Evolutionary conservation across 2,888 invertebrate species (phyloP).

Genomic region (Linnaemya tessellans): DNA sequence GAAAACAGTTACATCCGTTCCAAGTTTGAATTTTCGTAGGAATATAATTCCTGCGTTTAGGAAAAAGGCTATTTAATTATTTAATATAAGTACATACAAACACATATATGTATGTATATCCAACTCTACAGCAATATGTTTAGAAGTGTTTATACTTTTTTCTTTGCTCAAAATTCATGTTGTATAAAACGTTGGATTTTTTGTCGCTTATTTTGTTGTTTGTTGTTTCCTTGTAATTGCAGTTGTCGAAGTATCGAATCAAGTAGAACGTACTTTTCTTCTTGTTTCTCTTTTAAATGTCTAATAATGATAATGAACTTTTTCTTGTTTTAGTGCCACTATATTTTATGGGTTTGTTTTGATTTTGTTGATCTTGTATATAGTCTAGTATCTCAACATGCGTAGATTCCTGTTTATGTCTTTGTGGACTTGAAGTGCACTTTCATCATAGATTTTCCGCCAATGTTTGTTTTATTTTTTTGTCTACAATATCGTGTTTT

Average conservation of each 20-base stretch:
- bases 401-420: conserved; percentile 11
- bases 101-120: too few relatives aligned
- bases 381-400: conserved; percentile 6
- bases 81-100: too few relatives aligned
- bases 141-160: neutral
- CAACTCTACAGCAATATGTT: too few relatives aligned
- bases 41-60: too few relatives aligned
- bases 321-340: conserved; percentile 50
- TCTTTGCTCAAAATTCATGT: neutral
- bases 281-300: conserved; percentile 24
- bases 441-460: conserved; percentile 57
- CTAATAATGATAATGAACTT: conserved; percentile 22
- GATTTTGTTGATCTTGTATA: neutral
- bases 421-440: conserved; percentile 23
- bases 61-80: too few relatives aligned
- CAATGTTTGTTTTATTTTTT: conserved; percentile 6
- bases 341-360: conserved; percentile 62
- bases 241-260: conserved; percentile 19
- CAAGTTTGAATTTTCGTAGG: too few relatives aligned
- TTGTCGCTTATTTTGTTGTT: conserved; percentile 10
- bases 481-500: too few relatives aligned
- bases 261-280: conserved; percentile 29
- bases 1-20: too few relatives aligned
- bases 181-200: neutral
- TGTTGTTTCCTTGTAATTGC: conserved; percentile 18